phyloP scores from a whole-genome alignment of 2,113 vertebrate genomes.

The Epinephelus lanceolatus region DNA sequence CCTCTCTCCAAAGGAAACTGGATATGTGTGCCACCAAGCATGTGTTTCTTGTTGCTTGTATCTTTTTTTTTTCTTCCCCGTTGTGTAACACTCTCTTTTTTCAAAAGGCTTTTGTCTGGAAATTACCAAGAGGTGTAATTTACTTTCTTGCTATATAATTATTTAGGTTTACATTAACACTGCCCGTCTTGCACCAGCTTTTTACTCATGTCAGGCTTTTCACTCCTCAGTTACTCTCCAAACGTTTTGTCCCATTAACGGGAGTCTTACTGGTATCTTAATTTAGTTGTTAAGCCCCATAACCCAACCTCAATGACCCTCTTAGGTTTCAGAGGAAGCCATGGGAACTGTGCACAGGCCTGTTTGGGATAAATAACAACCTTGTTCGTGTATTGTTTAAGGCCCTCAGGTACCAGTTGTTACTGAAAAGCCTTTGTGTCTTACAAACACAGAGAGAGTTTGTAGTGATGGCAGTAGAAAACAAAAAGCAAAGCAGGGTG shows the following conservation, averaged over 20 bases:
- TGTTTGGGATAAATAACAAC: conserved; percentile 58
- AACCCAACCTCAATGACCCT: conserved; percentile 48
- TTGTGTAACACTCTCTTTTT: conserved; percentile 71
- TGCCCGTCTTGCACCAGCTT: conserved; percentile 13
- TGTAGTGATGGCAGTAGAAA: conserved; percentile 18
- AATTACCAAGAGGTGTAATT: conserved; percentile 61
- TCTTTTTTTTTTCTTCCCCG: conserved; percentile 25
- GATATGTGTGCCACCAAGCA: conserved; percentile 71
- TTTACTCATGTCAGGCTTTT: conserved; percentile 40
- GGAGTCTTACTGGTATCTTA: conserved; percentile 4
- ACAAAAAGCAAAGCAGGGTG: conserved; percentile 21
- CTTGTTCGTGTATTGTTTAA: conserved; percentile 41
- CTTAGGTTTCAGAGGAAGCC: conserved; percentile 59
- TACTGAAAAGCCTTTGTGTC: conserved; percentile 62
- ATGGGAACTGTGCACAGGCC: conserved; percentile 48
- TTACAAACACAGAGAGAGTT: conserved; percentile 26
- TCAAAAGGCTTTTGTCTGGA: conserved; percentile 75
- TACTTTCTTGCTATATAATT: conserved; percentile 67
- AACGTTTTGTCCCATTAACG: conserved; percentile 12
- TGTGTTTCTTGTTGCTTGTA: conserved; percentile 71
- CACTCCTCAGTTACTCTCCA: conserved; percentile 10
- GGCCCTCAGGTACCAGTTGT: conserved; percentile 64
- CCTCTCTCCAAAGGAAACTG: conserved; percentile 69
- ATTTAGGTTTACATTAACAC: conserved; percentile 60
- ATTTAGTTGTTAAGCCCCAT: conserved; percentile 35